phyloP scores from a whole-genome alignment of 2,113 vertebrate species.

The Scytalopus superciliaris region DNA sequence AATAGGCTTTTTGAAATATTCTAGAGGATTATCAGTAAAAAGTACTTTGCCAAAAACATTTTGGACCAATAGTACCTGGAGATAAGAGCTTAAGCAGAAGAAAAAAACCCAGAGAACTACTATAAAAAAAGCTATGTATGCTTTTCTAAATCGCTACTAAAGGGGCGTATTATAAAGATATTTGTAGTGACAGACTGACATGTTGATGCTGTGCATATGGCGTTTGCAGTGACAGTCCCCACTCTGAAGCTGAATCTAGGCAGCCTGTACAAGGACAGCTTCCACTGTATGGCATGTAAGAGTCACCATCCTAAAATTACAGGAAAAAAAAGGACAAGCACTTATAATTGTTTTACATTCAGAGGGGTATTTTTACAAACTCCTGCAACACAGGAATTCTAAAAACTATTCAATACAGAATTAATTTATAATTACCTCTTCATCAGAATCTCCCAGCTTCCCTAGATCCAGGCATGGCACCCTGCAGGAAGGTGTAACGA shows the following conservation, averaged over 20 bases:
- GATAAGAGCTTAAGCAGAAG: neutral
- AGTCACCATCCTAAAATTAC: slow-evolving; percentile 58
- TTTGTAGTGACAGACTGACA: slow-evolving; percentile 35
- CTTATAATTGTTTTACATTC: neutral
- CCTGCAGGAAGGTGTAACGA: slow-evolving; percentile 56
- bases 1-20: neutral
- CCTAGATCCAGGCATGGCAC: slow-evolving; percentile 78
- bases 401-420: neutral
- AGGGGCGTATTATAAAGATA: neutral
- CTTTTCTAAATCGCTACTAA: neutral
- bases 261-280: neutral
- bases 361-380: neutral
- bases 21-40: neutral
- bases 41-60: neutral
- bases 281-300: neutral
- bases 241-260: slow-evolving; percentile 26
- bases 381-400: neutral
- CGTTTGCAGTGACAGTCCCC: slow-evolving; percentile 20
- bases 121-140: neutral
- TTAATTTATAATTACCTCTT: slow-evolving; percentile 73
- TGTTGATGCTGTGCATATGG: slow-evolving; percentile 35
- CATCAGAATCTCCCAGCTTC: slow-evolving; percentile 73
- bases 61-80: neutral
- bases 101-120: neutral
- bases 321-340: neutral